A percentile compares a stretch with the other conserved stretches of the same genome.
Conservation (phyloP, 2,888 invertebrate species). For the Hecatera dysodea region DNA sequence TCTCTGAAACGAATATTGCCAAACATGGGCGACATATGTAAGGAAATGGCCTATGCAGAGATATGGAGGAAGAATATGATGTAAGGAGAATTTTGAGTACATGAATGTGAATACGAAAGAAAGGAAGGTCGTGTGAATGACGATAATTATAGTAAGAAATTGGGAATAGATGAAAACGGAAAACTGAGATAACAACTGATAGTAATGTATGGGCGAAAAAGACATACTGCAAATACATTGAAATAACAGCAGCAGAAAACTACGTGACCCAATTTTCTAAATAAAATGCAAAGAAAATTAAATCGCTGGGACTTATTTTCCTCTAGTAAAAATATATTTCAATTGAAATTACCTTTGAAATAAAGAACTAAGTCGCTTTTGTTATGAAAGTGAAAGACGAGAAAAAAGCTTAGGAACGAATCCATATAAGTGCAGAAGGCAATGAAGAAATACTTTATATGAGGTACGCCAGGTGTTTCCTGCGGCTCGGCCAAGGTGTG, state of each 20-base stretch:
- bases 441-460: conserved; percentile 17
- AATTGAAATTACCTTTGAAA: conserved; percentile 21
- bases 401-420: conserved; percentile 12
- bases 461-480: conserved; percentile 21
- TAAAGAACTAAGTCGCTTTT: conserved; percentile 12
- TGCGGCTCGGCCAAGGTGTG: conserved; percentile 1
- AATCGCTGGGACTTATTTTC: neutral
- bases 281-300: conserved; percentile 8
- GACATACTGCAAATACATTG: neutral
- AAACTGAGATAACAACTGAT: too few species aligned
- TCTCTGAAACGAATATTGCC: neutral
- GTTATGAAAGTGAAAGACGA: conserved; percentile 24
- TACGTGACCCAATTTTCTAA: neutral
- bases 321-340: conserved; percentile 19
- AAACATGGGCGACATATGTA: too few species aligned
- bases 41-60: too few species aligned
- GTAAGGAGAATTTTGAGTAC: too few species aligned
- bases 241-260: neutral
- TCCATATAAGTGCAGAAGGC: conserved; percentile 4
- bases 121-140: too few species aligned
- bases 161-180: too few species aligned
- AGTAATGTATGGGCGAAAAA: too few species aligned
- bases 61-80: too few species aligned
- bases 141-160: too few species aligned
- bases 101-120: too few species aligned